phyloP scores from a whole-genome alignment of 2,888 invertebrate genomes.

The Podabrus alpinus region DNA sequence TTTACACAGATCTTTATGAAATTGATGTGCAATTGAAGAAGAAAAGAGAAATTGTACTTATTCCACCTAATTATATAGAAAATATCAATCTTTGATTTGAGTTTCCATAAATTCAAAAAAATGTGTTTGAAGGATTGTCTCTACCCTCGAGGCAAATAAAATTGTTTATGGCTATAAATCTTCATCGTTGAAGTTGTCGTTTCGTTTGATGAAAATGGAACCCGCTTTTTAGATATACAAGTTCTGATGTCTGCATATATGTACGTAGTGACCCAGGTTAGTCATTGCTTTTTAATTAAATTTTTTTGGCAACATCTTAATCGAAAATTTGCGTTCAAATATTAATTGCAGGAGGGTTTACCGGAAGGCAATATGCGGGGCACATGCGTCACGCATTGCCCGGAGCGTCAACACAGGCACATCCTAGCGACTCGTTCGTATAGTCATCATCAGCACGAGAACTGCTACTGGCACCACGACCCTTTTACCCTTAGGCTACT shows the following conservation, averaged over 20 bases:
- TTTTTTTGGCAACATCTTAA: neutral
- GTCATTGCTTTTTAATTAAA: neutral
- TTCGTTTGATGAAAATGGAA: too few species aligned
- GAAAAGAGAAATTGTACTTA: too few species aligned
- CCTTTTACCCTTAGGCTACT: conserved; percentile 35
- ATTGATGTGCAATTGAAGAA: neutral
- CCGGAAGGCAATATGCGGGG: conserved; percentile 42
- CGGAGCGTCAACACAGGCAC: conserved; percentile 36
- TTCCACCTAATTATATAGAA: neutral
- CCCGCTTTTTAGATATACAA: too few species aligned
- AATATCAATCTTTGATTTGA: too few species aligned
- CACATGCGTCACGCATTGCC: conserved; percentile 47
- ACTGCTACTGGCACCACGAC: conserved; percentile 43
- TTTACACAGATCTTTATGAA: neutral
- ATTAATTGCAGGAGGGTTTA: conserved; percentile 31
- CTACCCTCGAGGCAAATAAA: too few species aligned
- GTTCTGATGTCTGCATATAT: neutral
- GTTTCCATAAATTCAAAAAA: too few species aligned
- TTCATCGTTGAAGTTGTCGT: too few species aligned
- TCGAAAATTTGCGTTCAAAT: neutral
- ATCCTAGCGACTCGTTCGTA: conserved; percentile 41
- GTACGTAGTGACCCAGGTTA: neutral
- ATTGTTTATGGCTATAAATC: too few species aligned
- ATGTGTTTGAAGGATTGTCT: too few species aligned
- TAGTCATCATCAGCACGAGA: conserved; percentile 42